Percentiles rank a stretch among this genome's conserved stretches.
Evolutionary conservation across 2,797 vertebrate genomes (phyloP).

Genomic region (Artibeus jamaicensis): DNA sequence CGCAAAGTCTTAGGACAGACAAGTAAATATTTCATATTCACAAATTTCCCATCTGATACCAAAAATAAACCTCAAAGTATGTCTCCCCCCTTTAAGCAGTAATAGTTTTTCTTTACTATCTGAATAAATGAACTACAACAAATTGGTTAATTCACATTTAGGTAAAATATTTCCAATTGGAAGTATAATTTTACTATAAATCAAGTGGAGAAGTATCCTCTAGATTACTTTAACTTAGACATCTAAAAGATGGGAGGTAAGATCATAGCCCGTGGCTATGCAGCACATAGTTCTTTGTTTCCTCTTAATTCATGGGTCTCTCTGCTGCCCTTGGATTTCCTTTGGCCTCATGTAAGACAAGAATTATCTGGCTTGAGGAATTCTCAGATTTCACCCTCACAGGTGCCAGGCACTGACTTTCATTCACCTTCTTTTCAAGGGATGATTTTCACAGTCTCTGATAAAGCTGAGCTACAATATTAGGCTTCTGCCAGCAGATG

Average conservation of each 20-base stretch:
- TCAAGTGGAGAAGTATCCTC: not conserved
- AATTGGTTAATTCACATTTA: slow-evolving; percentile 25
- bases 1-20: not conserved
- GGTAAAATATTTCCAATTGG: not conserved
- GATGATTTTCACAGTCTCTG: not conserved
- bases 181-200: not conserved
- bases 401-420: not conserved
- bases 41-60: not conserved
- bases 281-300: not conserved
- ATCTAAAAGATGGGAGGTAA: not conserved
- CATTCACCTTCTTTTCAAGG: not conserved
- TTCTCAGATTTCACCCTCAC: not conserved
- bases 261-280: not conserved
- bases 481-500: slow-evolving; percentile 41
- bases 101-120: not conserved
- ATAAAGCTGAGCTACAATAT: not conserved
- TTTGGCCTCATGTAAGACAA: not conserved
- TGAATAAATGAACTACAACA: not conserved
- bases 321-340: not conserved
- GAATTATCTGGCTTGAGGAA: not conserved
- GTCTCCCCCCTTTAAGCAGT: not conserved
- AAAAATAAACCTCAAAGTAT: not conserved
- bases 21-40: slow-evolving; percentile 38
- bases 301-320: not conserved
- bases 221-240: slow-evolving; percentile 15